A percentile compares a stretch with the other conserved stretches of the same genome.
Evolutionary conservation across 2,888 invertebrate genomes (phyloP).

Genomic region (Margaritifera margaritifera): DNA sequence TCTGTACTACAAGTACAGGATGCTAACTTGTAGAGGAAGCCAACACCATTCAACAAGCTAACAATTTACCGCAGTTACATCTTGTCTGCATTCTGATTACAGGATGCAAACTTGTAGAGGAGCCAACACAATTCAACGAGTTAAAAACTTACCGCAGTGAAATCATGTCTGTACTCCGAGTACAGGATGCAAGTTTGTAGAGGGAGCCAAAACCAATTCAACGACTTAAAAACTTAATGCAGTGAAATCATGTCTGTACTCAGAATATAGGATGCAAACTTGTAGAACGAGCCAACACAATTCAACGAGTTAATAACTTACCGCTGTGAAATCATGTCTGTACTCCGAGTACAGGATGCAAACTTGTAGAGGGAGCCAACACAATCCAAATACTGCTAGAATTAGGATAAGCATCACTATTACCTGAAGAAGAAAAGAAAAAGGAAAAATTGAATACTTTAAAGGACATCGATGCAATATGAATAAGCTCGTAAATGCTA

Average conservation of each 20-base stretch:
- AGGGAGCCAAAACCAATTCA: slow-evolving; percentile 55
- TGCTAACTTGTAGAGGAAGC: no score
- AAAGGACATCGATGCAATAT: no score
- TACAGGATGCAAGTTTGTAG: slow-evolving; percentile 58
- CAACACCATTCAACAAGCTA: no score
- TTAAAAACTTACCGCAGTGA: slow-evolving; percentile 37
- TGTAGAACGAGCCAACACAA: neutral
- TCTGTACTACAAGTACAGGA: no score
- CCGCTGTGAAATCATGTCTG: slow-evolving; percentile 30
- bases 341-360: slow-evolving; percentile 60
- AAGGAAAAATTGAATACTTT: neutral
- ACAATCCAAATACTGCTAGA: slow-evolving; percentile 57
- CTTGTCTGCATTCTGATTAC: no score
- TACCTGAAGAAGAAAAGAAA: slow-evolving; percentile 48
- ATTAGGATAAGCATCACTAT: slow-evolving; percentile 64
- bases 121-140: neutral
- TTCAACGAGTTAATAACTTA: slow-evolving; percentile 34
- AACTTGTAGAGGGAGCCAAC: slow-evolving; percentile 64
- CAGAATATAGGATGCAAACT: no score
- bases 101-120: no score
- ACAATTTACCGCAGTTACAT: no score
- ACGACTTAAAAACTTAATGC: no score
- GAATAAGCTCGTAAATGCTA: neutral
- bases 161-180: slow-evolving; percentile 51
- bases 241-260: no score